These are phyloP conservation scores for Pomacea maculata DNA, from an alignment of 1,140 invertebrate genomes.

Conservation along the genomic window DNA sequence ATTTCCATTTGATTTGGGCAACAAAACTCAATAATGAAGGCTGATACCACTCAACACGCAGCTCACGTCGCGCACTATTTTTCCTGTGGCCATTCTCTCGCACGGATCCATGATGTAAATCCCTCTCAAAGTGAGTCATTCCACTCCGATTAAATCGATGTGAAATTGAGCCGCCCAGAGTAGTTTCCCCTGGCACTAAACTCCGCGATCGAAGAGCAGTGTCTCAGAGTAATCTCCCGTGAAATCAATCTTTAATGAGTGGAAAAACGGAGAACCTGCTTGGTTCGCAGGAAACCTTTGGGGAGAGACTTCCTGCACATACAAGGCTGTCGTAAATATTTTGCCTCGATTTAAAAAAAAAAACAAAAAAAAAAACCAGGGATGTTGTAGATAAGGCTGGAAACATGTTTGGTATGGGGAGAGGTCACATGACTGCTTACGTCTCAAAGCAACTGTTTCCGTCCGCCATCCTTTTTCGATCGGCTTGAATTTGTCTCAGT, in stretches of 20 bases:
- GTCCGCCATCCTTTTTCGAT: no score
- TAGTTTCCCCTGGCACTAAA: constrained; percentile 3
- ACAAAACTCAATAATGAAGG: no score
- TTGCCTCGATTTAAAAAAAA: not conserved
- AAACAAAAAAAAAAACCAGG: not conserved
- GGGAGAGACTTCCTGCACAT: not conserved
- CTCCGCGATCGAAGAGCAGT: constrained; percentile 6
- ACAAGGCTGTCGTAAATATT: constrained; percentile 9
- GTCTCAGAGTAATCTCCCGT: constrained; percentile 23
- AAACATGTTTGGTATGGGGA: no score
- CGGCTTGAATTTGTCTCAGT: no score
- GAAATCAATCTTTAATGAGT: constrained; percentile 27
- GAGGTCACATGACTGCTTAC: no score
- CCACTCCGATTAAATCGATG: constrained; percentile 6
- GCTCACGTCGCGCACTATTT: not conserved
- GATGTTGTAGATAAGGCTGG: not conserved
- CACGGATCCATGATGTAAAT: not conserved
- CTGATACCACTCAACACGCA: no score
- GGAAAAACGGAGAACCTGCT: constrained; percentile 7
- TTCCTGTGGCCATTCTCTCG: not conserved
- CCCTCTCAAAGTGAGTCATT: constrained; percentile 18
- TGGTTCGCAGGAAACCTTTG: not conserved
- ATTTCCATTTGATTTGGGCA: no score
- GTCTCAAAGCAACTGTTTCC: no score
- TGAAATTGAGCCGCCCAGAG: constrained; percentile 14